A percentile compares a stretch with the other conserved stretches of the same genome.
Evolutionary conservation across 2,113 vertebrate species (phyloP).

Genomic region (Echinops telfairi): DNA sequence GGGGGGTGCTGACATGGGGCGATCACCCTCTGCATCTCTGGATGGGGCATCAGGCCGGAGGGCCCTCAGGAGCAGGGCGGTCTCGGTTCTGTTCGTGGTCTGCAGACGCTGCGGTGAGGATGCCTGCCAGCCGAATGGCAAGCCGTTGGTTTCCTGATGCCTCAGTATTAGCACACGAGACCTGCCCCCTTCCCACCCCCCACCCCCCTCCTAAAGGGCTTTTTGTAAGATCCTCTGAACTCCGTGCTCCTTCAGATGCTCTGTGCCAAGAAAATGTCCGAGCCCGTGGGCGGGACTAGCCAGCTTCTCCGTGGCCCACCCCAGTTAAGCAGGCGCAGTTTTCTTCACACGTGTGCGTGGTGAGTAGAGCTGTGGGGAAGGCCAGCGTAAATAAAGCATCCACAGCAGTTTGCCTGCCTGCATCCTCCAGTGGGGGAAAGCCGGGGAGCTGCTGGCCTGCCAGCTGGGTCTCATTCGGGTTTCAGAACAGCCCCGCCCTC

Average conservation of each 20-base stretch:
- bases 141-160: not conserved
- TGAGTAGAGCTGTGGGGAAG: not conserved
- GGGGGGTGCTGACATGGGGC: not conserved
- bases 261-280: constrained; percentile 49
- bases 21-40: too few species aligned
- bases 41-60: too few species aligned
- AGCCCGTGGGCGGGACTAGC: not conserved
- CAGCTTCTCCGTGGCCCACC: not conserved
- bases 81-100: not conserved
- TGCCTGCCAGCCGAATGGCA: not conserved
- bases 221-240: constrained; percentile 15
- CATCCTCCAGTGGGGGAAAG: not conserved
- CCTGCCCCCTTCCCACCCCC: too few species aligned
- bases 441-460: not conserved
- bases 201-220: not conserved
- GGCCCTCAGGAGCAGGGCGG: constrained; percentile 54
- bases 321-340: not conserved
- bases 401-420: not conserved
- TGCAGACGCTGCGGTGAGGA: constrained; percentile 68
- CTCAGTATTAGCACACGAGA: not conserved
- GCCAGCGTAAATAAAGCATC: not conserved
- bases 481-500: not conserved
- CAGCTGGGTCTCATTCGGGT: not conserved
- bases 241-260: not conserved
- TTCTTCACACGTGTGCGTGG: not conserved